Evolutionary conservation across 2,797 vertebrate genomes (phyloP).

Genomic region (Anabacerthia variegaticeps): DNA sequence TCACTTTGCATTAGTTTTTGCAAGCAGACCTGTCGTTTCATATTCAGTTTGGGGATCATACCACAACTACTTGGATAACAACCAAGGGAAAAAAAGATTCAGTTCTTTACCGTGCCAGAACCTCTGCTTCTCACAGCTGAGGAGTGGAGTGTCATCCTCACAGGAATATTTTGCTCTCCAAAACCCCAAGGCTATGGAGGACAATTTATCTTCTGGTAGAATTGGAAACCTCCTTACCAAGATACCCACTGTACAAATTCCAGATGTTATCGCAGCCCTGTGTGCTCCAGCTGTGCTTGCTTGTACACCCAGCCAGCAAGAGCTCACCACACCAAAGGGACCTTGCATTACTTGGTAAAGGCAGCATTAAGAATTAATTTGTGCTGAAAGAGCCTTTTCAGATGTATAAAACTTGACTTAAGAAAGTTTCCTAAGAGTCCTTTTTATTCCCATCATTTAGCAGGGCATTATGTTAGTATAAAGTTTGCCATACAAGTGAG

Average conservation of each 20-base stretch:
- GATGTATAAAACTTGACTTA: background rate
- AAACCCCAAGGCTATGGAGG: background rate
- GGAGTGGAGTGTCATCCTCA: background rate
- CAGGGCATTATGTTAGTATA: background rate
- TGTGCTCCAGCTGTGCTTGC: background rate
- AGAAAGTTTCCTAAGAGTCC: background rate
- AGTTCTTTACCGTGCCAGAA: background rate
- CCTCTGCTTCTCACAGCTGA: background rate
- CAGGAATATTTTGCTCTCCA: background rate
- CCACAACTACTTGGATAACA: background rate
- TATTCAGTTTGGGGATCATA: background rate
- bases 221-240: slow-evolving; percentile 7
- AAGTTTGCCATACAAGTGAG: background rate
- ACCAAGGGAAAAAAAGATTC: background rate
- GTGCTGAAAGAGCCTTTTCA: background rate
- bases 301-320: background rate
- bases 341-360: background rate
- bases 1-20: slow-evolving; percentile 7
- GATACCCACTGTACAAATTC: background rate
- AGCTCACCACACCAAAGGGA: background rate
- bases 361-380: background rate
- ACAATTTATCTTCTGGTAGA: background rate
- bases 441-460: background rate
- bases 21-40: background rate
- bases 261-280: background rate